Base-by-base conservation (phyloP, 2,888 invertebrate genomes). In the Rhodophaea formosa region DNA sequence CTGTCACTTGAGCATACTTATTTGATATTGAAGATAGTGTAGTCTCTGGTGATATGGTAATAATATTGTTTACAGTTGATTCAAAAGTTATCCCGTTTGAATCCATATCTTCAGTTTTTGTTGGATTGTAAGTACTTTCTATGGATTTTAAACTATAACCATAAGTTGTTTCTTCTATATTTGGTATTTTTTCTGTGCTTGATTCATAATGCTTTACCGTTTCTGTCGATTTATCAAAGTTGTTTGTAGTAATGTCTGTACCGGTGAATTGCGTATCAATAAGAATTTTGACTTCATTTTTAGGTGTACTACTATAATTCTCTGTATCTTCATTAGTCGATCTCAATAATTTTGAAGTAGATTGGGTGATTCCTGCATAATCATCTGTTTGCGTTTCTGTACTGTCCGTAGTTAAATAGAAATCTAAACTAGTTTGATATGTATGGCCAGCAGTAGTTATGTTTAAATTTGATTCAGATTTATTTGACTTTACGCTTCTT, bases 31-130 rank as follows among this genome's bases (percentile, higher is more conserved):
- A 8, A 35, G 54, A 8, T 43, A 30, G 2, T 14, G 57, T 58
- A 15, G 49, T 58, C 14, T 61, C 60, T 49, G 65, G 56, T 16
- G 53, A 56, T 44, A 61, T 43, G n/a, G 63, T 63, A 8, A 61
- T 53, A 15, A 58, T 52, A 42, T 62, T 62, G 55, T 62, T 61
- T 57, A 61, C 59, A 12, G 64, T 62, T 8, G 64, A 65, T 58
- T 65, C 63, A 39, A 54, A 61, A 42, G 30, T 49, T 30, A 60
- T 61, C 12, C 51, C 51, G 15, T 58, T 59, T 23, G 58, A 52
- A 52, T 59, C 58, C 7, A 43, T 59, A 32, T 57, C 58, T 14
- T 56, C 44, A 53, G 32, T n/a, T n/a, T 43, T 56, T 0, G 56
- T 53, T 10, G 35, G 32, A 8, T 49, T 12, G 8, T 35, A 30